Evolutionary conservation across 1,140 invertebrate genomes (phyloP).

Genomic region (Nasonia longicornis): DNA sequence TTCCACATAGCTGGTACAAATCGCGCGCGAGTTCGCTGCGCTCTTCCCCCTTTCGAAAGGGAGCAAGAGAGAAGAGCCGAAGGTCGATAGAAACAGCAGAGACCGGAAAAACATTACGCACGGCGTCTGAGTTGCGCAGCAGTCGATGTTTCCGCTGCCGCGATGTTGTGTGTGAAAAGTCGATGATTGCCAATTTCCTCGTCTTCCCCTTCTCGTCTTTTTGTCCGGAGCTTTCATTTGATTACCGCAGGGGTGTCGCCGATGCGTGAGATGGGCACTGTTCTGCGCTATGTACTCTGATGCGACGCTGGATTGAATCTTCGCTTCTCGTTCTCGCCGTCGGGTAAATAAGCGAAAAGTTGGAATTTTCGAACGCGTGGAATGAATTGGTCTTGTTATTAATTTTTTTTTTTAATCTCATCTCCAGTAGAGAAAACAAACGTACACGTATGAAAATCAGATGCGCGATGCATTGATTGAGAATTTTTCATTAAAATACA

Average conservation of each 20-base stretch:
- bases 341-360: not conserved
- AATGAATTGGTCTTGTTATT: too few species aligned
- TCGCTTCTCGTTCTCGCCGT: not conserved
- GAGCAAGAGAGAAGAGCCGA: not conserved
- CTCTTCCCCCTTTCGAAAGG: not conserved
- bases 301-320: not conserved
- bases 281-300: not conserved
- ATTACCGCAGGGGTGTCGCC: not conserved
- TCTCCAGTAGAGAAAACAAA: too few species aligned
- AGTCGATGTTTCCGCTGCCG: not conserved
- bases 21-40: not conserved
- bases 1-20: slow-evolving; percentile 19
- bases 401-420: too few species aligned
- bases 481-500: not conserved
- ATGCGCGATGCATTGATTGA: not conserved
- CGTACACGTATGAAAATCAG: too few species aligned
- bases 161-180: not conserved
- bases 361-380: too few species aligned
- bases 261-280: not conserved
- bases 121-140: not conserved
- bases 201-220: not conserved
- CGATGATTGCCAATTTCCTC: slow-evolving; percentile 16
- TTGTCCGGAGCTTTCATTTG: not conserved
- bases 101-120: slow-evolving; percentile 32
- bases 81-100: slow-evolving; percentile 8